Percentiles rank a stretch among this genome's conserved stretches.
phyloP scores from a whole-genome alignment of 37 sponge, comb jelly and placozoan species.

The Bolinopsis microptera region DNA sequence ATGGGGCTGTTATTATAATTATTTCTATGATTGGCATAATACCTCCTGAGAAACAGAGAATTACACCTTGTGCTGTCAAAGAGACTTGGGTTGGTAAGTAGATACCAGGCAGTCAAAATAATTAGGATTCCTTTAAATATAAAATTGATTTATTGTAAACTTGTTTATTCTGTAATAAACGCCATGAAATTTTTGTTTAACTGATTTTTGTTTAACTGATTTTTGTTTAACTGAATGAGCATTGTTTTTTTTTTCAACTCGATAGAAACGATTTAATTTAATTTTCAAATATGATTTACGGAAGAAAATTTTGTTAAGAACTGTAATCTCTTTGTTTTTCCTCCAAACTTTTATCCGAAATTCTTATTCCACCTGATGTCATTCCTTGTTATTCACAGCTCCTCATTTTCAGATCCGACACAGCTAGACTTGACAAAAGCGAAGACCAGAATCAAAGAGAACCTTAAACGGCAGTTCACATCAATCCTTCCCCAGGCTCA shows the following conservation, averaged over 20 bases:
- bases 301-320: too few species aligned
- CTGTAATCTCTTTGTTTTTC: too few species aligned
- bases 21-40: slow-evolving; percentile 77
- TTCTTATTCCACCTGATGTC: too few species aligned
- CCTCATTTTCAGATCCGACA: slow-evolving; percentile 3
- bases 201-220: too few species aligned
- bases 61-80: slow-evolving; percentile 85
- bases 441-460: slow-evolving; percentile 3
- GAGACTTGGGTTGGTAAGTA: slow-evolving; percentile 94
- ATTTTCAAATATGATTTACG: background rate
- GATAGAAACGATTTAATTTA: background rate
- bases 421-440: slow-evolving; percentile 30
- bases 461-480: slow-evolving; percentile 37
- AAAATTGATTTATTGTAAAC: background rate
- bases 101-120: too few species aligned
- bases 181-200: too few species aligned
- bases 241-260: slow-evolving; percentile 63
- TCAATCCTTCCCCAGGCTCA: background rate
- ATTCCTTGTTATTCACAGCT: too few species aligned
- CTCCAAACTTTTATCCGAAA: too few species aligned
- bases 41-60: slow-evolving; percentile 91
- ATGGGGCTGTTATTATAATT: slow-evolving; percentile 36
- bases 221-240: too few species aligned
- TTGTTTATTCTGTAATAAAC: too few species aligned
- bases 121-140: background rate